Base-by-base conservation (phyloP, 92 coral and sea anemone species). In the Hydrozoanthus gracilis region DNA sequence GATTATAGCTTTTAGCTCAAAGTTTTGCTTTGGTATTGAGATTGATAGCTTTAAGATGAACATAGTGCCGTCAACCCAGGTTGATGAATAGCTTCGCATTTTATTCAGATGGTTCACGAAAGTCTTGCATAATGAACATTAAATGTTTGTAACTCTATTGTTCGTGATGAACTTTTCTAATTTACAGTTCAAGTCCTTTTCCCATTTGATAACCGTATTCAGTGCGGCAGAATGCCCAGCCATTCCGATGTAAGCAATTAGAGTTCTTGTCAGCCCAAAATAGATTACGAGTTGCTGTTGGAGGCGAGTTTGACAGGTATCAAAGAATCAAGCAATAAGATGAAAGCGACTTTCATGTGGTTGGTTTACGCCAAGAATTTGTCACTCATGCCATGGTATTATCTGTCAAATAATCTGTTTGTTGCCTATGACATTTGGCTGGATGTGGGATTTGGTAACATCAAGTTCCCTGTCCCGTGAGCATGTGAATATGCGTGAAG, bases 191-290 rank as follows among this genome's bases (percentile, higher is more conserved):
- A 86, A 66, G 9, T 86, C 84, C 44, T 76, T 76, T 77, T 76
- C 89, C 89, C 89, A 86, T 65, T 86, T 76, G 17, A 45, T 76
- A 1, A 86, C 89, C 8, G 84, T 86, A 73, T 73, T 86, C 10
- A 86, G 44, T 13, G 62, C 44, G 9, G 88, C 88, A 82, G 77
- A 82, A 66, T 82, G 51, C 78, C 35, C 86, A 27, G 86, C 86
- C 86, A 82, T 66, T 78, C 64, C 35, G 83, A 8, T 61, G 67
- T 61, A 61, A 61, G 2, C n/a, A 61, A 12, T 8, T 4, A 60
- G 67, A 61, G 16, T 61, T n/a, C 67, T 61, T 18, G 6, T 61
- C 67, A 6, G 15, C 14, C 67, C 67, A 61, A 61, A 61, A 61
- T 61, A 61, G 15, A 61, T 61, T 61, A 18, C 20, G 6, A 8